A percentile compares a stretch with the other conserved stretches of the same genome.
Conservation (phyloP, 30 jellyfish, hydroid and myxozoan genomes). For the Turritopsis rubra region DNA sequence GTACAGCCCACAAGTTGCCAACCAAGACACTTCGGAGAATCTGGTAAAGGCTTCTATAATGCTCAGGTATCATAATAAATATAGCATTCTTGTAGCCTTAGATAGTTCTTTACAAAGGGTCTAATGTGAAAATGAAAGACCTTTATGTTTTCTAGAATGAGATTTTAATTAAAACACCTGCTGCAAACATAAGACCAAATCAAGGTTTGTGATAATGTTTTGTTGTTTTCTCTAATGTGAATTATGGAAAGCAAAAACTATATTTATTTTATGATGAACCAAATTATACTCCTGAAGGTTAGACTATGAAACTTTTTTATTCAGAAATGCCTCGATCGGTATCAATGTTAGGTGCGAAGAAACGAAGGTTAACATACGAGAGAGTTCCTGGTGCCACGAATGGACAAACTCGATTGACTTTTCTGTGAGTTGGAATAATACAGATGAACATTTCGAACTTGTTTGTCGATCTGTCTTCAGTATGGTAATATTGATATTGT, state of each 20-base stretch:
- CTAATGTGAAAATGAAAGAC: not conserved
- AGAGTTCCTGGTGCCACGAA: slow-evolving; percentile 73
- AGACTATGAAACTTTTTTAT: too few relatives aligned
- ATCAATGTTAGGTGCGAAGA: slow-evolving; percentile 42
- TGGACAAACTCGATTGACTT: slow-evolving; percentile 93
- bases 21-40: not conserved
- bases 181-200: not conserved
- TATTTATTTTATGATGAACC: too few relatives aligned
- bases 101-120: not conserved
- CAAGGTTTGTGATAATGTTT: not conserved
- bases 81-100: not conserved
- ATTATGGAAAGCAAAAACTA: too few relatives aligned
- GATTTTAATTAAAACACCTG: not conserved
- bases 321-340: slow-evolving; percentile 37
- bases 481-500: too few relatives aligned
- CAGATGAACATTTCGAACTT: not conserved
- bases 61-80: not conserved
- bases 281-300: too few relatives aligned
- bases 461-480: not conserved
- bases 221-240: too few relatives aligned
- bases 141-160: not conserved
- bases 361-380: slow-evolving; percentile 57
- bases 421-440: slow-evolving; percentile 22
- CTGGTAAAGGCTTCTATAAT: not conserved
- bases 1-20: not conserved